Evolutionary conservation across 37 sponge, comb jelly and placozoan species (phyloP).

Genomic region (Dysidea cf. avara): DNA sequence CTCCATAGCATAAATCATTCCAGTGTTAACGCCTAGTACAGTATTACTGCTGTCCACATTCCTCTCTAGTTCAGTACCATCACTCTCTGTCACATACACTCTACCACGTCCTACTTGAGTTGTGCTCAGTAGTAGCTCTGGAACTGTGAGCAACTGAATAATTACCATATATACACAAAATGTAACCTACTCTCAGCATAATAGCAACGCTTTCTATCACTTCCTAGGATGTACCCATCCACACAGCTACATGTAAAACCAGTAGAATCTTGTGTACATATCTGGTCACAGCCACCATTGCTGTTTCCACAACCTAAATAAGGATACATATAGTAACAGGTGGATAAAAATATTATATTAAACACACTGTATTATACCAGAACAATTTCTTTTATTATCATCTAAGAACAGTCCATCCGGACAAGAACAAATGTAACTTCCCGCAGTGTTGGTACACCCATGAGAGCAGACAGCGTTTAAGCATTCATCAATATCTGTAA

Average conservation of each 20-base stretch:
- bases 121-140: constrained; percentile 23
- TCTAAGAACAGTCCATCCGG: constrained; percentile 33
- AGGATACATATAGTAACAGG: background rate
- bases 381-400: constrained; percentile 17
- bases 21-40: constrained; percentile 12
- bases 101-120: background rate
- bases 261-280: constrained; percentile 2
- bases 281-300: constrained; percentile 32
- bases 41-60: constrained; percentile 15
- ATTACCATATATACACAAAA: too few species aligned
- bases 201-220: constrained; percentile 29
- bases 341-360: background rate
- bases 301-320: constrained; percentile 15
- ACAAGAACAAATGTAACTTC: constrained; percentile 33
- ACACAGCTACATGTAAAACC: constrained; percentile 28
- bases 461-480: constrained; percentile 28
- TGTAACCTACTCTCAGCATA: constrained; percentile 27
- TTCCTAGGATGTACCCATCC: constrained; percentile 27
- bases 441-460: constrained; percentile 25
- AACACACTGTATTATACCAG: constrained; percentile 3
- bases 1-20: constrained; percentile 61
- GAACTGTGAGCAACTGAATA: too few species aligned
- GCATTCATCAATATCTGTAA: constrained; percentile 38
- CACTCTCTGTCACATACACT: constrained; percentile 3
- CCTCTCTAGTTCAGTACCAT: constrained; percentile 7